Conservation (phyloP, 1,140 invertebrate species). For the Plectrocnemia conspersa region DNA sequence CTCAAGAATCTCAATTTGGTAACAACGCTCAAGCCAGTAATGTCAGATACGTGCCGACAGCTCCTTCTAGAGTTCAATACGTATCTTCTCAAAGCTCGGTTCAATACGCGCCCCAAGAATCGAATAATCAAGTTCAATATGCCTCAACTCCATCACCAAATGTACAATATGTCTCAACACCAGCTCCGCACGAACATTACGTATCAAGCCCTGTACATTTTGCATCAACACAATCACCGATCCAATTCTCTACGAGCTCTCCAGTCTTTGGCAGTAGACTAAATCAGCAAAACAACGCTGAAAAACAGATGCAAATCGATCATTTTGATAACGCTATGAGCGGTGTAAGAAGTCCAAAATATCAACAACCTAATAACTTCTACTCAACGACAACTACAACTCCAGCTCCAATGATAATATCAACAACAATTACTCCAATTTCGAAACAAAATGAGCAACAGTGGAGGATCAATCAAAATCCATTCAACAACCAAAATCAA, state of each 20-base stretch:
- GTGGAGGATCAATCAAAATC: constrained; percentile 10
- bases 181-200: constrained; percentile 39
- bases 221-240: constrained; percentile 37
- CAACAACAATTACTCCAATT: constrained; percentile 12
- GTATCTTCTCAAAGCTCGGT: constrained; percentile 27
- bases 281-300: constrained; percentile 30
- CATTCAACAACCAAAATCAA: constrained; percentile 5
- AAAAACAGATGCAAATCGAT: constrained; percentile 45
- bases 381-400: constrained; percentile 5
- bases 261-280: constrained; percentile 17
- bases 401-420: background rate
- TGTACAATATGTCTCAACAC: constrained; percentile 43
- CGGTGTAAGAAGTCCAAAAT: constrained; percentile 41
- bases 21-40: constrained; percentile 9
- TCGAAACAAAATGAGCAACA: constrained; percentile 7
- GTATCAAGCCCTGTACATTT: constrained; percentile 44
- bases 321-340: constrained; percentile 48
- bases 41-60: constrained; percentile 41
- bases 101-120: constrained; percentile 2
- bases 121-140: constrained; percentile 20
- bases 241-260: constrained; percentile 23
- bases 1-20: background rate
- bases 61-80: constrained; percentile 37
- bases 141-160: constrained; percentile 30
- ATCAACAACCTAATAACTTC: background rate